A percentile compares a stretch with the other conserved stretches of the same genome.
Conservation (phyloP, 2,797 vertebrate species). For the Distichodus sexfasciatus region DNA sequence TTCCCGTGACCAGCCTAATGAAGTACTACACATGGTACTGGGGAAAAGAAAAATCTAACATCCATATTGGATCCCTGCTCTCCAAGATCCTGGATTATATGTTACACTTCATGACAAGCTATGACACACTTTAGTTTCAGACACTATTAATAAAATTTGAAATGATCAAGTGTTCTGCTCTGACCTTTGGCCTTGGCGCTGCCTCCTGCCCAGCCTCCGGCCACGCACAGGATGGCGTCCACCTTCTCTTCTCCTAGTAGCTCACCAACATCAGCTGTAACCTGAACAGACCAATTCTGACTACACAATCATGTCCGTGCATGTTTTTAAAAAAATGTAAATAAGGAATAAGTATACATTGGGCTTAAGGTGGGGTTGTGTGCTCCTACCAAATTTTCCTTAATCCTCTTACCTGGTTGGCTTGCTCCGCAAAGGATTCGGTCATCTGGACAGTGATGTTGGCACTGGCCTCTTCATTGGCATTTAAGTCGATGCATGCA, state of each 20-base stretch:
- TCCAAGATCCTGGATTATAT: no score
- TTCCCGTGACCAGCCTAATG: no score
- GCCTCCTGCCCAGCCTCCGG: constrained; percentile 87
- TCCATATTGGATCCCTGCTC: no score
- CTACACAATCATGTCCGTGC: neutral
- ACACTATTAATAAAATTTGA: no score
- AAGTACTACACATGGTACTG: no score
- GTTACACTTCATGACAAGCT: neutral
- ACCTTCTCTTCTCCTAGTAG: constrained; percentile 80
- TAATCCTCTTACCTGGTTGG: constrained; percentile 72
- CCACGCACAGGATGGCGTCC: constrained; percentile 84
- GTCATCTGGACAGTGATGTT: constrained; percentile 70
- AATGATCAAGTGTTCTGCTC: no score
- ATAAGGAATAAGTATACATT: no score
- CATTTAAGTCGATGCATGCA: constrained; percentile 75
- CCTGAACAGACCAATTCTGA: constrained; percentile 58
- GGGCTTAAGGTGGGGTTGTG: no score
- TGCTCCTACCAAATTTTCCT: no score
- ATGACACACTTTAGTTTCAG: neutral
- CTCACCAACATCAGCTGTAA: constrained; percentile 74
- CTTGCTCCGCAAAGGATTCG: constrained; percentile 79
- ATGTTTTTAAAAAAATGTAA: neutral
- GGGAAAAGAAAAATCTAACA: no score
- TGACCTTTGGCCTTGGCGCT: constrained; percentile 84
- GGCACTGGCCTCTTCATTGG: constrained; percentile 76